A percentile compares a stretch with the other conserved stretches of the same genome.
These are phyloP conservation scores for Chauna torquata DNA, from an alignment of 2,113 vertebrate genomes.

Conservation along the genomic window DNA sequence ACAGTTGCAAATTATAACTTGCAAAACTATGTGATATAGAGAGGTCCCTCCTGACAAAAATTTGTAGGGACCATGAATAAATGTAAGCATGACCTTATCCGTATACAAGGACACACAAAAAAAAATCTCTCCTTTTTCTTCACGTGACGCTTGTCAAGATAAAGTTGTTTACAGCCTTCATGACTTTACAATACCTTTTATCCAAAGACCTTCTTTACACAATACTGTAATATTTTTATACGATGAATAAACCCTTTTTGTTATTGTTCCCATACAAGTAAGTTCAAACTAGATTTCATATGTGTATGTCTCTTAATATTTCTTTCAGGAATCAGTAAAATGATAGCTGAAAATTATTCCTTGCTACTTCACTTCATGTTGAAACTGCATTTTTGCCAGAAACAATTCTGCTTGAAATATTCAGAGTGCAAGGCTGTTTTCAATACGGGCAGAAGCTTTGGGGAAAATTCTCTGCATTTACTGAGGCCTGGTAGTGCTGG, in stretches of 20 bases:
- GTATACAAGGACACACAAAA: neutral
- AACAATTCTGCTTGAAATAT: constrained; percentile 55
- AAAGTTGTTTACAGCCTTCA: neutral
- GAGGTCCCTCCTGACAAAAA: neutral
- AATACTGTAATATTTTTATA: neutral
- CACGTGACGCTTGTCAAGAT: neutral
- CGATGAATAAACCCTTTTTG: neutral
- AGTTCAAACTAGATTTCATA: neutral
- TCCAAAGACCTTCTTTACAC: neutral
- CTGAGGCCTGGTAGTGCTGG: neutral
- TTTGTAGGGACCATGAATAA: neutral
- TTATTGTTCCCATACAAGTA: neutral
- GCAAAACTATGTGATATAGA: neutral
- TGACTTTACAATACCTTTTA: neutral
- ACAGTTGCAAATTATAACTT: neutral
- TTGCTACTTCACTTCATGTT: constrained; percentile 49
- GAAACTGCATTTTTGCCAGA: constrained; percentile 43
- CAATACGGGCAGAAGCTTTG: constrained; percentile 57
- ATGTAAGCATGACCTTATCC: neutral
- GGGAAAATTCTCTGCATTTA: constrained; percentile 53
- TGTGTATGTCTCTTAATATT: neutral
- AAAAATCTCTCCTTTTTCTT: neutral
- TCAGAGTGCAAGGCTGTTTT: constrained; percentile 57
- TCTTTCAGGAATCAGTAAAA: neutral
- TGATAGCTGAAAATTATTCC: constrained; percentile 1